Base-by-base conservation (phyloP, 2,113 vertebrate species). In the Colinus virginianus region DNA sequence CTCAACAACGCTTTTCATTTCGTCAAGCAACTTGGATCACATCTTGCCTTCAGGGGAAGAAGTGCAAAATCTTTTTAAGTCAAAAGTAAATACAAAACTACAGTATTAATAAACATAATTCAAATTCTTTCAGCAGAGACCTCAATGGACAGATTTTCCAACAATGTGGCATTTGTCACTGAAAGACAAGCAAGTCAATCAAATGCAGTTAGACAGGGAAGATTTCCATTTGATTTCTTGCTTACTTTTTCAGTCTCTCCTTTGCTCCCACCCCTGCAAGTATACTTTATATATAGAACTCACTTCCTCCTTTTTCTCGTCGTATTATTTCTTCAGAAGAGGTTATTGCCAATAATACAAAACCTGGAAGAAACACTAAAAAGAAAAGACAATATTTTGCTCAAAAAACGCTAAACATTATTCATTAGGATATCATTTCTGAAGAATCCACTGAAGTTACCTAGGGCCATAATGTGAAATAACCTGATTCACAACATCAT, bases 81-180 rank as follows among this genome's bases (percentile, higher is more conserved):
- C 6, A 0, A 42, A 64, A 42, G 72, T 86, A 92, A 91, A 86
- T 78, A 74, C 42, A 81, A 94, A 92, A 76, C 62, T 87, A 56
- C 64, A 7, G 90, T 95, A 93, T 94, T 96, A 88, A 90, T 66
- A 91, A 90, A 86, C 68, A 75, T 92, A 94, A 90, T 18, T 95
- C 87, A 94, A 64, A 84, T 9, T 93, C 78, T 61, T 87, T 61
- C 88, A 85, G 85, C 78, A 83, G 56, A 67, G 61, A 12, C 51
- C 25, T 25, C 58, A 15, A 6, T 53, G 82, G 64, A 55, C 28
- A 71, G 42, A 87, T 59, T 89, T 82, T 61, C 64, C 58, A 90
- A 34, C 70, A 48, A 49, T 45, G 56, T 93, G n/a, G n/a, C 56
- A 90, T 88, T 87, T 91, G 25, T 81, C 83, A 42, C 18, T 66